Evolutionary conservation across 1,140 invertebrate genomes (phyloP).

Genomic region (Tetranychus urticae): DNA sequence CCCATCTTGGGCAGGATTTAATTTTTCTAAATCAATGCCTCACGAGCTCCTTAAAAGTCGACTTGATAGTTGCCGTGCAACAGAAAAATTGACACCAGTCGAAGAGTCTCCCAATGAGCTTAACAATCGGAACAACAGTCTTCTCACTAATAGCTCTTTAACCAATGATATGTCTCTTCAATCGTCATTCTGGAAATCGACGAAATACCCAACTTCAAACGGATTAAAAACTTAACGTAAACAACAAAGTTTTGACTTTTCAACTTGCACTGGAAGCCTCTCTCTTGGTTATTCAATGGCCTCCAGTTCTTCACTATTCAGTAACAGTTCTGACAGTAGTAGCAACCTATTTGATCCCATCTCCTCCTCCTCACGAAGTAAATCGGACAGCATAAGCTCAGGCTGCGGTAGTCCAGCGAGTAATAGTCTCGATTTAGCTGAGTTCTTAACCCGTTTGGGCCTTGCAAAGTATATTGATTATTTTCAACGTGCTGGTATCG

Average conservation of each 20-base stretch:
- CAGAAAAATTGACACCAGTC: not conserved
- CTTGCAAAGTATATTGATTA: not conserved
- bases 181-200: not conserved
- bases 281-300: not conserved
- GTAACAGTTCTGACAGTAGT: not conserved
- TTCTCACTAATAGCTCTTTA: too few species aligned
- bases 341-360: not conserved
- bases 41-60: conserved; percentile 23
- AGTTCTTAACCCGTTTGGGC: not conserved
- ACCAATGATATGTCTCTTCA: not conserved
- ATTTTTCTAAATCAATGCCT: conserved; percentile 66
- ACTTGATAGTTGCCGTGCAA: not conserved
- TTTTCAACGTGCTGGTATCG: conserved; percentile 29
- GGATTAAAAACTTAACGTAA: not conserved
- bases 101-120: not conserved
- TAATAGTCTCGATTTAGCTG: not conserved
- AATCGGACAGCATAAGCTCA: not conserved
- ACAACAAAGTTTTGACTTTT: not conserved
- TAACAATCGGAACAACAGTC: not conserved
- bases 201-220: not conserved
- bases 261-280: not conserved
- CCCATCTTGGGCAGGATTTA: conserved; percentile 59
- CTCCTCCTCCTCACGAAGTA: not conserved
- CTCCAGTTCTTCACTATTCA: not conserved
- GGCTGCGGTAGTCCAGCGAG: not conserved